Evolutionary conservation across 2,888 invertebrate species (phyloP).

Genomic region (Electrophaes corylata): DNA sequence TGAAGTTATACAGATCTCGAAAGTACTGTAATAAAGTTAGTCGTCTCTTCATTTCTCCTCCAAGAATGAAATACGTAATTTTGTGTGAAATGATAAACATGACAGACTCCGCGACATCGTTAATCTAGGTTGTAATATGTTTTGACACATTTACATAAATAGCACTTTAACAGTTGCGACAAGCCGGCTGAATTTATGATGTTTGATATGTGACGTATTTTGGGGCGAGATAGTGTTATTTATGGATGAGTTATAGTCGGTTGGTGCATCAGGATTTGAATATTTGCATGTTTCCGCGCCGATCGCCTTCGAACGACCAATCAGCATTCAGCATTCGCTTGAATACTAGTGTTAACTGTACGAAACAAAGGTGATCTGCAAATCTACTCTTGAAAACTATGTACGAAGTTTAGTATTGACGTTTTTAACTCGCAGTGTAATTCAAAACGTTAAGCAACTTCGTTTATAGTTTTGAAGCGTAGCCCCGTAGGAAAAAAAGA

Average conservation of each 20-base stretch:
- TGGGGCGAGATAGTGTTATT: conserved; percentile 42
- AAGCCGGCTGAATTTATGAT: conserved; percentile 44
- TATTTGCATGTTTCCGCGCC: conserved; percentile 19
- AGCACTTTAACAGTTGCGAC: conserved; percentile 54
- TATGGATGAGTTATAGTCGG: conserved; percentile 38
- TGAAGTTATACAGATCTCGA: background rate
- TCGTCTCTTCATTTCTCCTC: conserved; percentile 19
- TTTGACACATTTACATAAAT: conserved; percentile 62
- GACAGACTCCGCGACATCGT: conserved; percentile 53
- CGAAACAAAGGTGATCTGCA: too few relatives aligned
- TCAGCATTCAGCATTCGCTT: background rate
- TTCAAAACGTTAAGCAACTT: too few relatives aligned
- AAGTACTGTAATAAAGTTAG: conserved; percentile 1
- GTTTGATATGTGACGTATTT: conserved; percentile 46
- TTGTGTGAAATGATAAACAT: conserved; percentile 31
- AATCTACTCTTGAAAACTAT: too few relatives aligned
- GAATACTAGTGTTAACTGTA: too few relatives aligned
- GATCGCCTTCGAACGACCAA: conserved; percentile 1
- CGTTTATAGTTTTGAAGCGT: too few relatives aligned
- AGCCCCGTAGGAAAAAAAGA: too few relatives aligned
- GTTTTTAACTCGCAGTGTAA: too few relatives aligned
- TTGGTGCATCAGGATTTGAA: conserved; percentile 27
- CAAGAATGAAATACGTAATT: conserved; percentile 19
- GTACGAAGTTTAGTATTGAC: too few relatives aligned
- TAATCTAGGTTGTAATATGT: conserved; percentile 61